Percentiles rank a stretch among this genome's conserved stretches.
Conservation (phyloP, 1,140 invertebrate species). For the Gonioctena quinquepunctata region DNA sequence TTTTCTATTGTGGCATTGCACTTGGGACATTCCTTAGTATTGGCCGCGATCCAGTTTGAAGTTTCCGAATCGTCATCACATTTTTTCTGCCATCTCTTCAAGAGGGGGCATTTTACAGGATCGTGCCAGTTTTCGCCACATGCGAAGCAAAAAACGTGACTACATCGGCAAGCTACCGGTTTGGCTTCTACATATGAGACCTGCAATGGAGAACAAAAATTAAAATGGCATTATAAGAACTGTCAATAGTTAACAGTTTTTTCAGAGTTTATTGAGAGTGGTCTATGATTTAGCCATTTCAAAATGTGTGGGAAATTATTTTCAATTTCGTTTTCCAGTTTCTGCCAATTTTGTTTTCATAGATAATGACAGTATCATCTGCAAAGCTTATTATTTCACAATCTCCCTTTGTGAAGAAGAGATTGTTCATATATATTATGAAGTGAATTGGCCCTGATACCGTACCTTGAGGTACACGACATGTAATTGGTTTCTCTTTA, state of each 20-base stretch:
- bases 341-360: no score
- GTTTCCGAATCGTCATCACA: constrained; percentile 83
- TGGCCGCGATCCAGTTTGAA: constrained; percentile 79
- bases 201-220: constrained; percentile 29
- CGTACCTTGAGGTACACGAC: no score
- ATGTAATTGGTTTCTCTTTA: no score
- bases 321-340: no score
- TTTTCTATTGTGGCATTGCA: constrained; percentile 78
- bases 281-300: no score
- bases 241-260: background rate
- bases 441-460: no score
- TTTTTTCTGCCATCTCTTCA: constrained; percentile 78
- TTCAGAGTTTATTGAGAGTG: no score
- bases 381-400: background rate
- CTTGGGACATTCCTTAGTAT: constrained; percentile 81
- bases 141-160: constrained; percentile 70
- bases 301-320: no score
- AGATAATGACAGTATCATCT: no score
- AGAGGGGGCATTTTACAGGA: constrained; percentile 70
- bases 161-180: constrained; percentile 70
- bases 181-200: constrained; percentile 63
- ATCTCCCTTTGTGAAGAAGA: no score
- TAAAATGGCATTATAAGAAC: background rate
- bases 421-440: no score
- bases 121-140: constrained; percentile 80